Evolutionary conservation across 2,888 invertebrate genomes (phyloP).

Genomic region (Acleris sparsana): DNA sequence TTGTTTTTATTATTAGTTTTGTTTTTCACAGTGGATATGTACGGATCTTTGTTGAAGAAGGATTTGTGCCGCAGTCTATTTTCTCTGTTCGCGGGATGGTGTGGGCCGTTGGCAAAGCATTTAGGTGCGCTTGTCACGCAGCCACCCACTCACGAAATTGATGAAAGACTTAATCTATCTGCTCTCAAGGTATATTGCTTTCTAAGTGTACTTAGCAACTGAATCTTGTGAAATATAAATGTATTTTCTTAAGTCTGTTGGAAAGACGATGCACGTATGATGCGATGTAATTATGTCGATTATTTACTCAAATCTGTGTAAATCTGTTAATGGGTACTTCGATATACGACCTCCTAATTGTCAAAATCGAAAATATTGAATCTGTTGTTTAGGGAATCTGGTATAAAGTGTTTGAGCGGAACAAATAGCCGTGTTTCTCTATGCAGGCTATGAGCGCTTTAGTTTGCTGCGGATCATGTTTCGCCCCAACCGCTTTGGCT

Average conservation of each 20-base stretch:
- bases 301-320: neutral
- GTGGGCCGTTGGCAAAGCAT: slow-evolving; percentile 92
- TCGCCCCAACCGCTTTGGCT: slow-evolving; percentile 91
- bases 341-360: no score
- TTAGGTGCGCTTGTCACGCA: slow-evolving; percentile 80
- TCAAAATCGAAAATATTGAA: no score
- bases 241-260: no score
- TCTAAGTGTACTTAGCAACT: neutral
- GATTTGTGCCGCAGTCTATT: slow-evolving; percentile 95
- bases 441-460: slow-evolving; percentile 96
- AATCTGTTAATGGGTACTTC: no score
- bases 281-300: neutral
- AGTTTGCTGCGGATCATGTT: slow-evolving; percentile 97
- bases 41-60: slow-evolving; percentile 92
- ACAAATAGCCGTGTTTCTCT: neutral
- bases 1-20: slow-evolving; percentile 4
- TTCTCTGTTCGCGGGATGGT: slow-evolving; percentile 96
- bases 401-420: no score
- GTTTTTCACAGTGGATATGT: slow-evolving; percentile 90
- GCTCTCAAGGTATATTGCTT: slow-evolving; percentile 79
- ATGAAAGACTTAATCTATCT: slow-evolving; percentile 85
- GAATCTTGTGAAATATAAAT: no score
- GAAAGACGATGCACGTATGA: no score
- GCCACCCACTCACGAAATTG: slow-evolving; percentile 66
- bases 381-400: no score